Percentiles rank a stretch among this genome's conserved stretches.
phyloP scores from a whole-genome alignment of 2,797 vertebrate species.

The Esox masquinongy region DNA sequence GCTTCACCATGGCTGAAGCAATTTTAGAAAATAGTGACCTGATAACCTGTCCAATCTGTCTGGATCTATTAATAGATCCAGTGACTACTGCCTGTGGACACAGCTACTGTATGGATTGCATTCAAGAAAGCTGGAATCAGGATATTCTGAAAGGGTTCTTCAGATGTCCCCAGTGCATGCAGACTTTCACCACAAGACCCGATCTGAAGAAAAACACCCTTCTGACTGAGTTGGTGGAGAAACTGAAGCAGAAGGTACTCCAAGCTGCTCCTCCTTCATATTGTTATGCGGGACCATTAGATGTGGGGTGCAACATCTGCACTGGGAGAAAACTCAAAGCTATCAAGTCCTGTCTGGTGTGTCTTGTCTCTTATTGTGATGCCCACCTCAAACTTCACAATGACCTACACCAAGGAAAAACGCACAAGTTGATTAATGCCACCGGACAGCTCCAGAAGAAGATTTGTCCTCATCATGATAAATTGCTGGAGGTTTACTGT shows the following conservation, averaged over 20 bases:
- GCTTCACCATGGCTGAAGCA: background rate
- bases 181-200: constrained; percentile 32
- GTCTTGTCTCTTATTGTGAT: background rate
- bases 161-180: constrained; percentile 39
- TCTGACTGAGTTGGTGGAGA: constrained; percentile 30
- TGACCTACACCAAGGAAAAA: background rate
- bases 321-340: background rate
- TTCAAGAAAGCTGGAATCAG: constrained; percentile 31
- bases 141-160: constrained; percentile 1
- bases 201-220: constrained; percentile 26
- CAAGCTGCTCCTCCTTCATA: background rate
- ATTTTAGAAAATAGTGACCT: background rate
- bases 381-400: background rate
- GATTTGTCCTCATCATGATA: background rate
- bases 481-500: too few relatives aligned
- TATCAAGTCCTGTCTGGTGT: background rate
- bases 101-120: constrained; percentile 37
- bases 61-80: constrained; percentile 33
- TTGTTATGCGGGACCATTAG: background rate
- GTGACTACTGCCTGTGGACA: constrained; percentile 30
- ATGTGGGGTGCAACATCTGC: background rate
- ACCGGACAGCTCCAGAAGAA: background rate
- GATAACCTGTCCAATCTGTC: constrained; percentile 31
- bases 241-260: constrained; percentile 1
- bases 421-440: background rate